Evolutionary conservation across 1,140 invertebrate species (phyloP), one percentile per base, ranked within the genome.

Genomic region (Nomia melanderi): DNA sequence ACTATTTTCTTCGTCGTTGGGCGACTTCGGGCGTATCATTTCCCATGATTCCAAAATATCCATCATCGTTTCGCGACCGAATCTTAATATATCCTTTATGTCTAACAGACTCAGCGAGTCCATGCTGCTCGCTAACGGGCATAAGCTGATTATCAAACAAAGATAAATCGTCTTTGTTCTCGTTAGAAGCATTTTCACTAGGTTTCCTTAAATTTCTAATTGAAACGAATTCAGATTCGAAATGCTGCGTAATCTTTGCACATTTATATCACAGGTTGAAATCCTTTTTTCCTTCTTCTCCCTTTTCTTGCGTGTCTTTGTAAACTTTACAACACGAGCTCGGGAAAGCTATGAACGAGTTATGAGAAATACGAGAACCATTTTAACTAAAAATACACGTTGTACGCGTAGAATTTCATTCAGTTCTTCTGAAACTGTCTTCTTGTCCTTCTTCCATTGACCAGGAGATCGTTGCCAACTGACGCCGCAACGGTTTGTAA

Each of bases 41-140:
- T 95, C 93, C 94, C 94, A 95, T 3, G 94, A 93, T 70, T 94
- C 94, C 0, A 95, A 84, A 12, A 94, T 87, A 1, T 94, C 92
- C 6, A 93, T 91, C 4, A 93, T 89, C 1, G 95, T 92, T 65
- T 95, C 94, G 62, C 94, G 94, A 12, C 93, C 93, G 8, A 95
- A 90, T 78, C 93, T 91, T 1, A 96, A 80, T 0, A 96, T 91
- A 76, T 95, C 95, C 11, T 94, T 79, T 0, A 94, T 92, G 60
- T 95, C 94, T 64, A 93, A 92, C 8, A 95, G 90, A 91, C 91
- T 73, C 64, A 89, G 64, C 83, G 81, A 23, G 54, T 62, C 64
- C 8, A 63, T 25, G 44, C 67, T 6, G 4, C 44, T 39, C 5
- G 33, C 4, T 20, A 14, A 54, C n/a, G 14, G 56, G 11, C 25